Evolutionary conservation across 2,113 vertebrate species (phyloP), one percentile per base, ranked within the genome.

Genomic region (Mesembrinibis cayennensis): DNA sequence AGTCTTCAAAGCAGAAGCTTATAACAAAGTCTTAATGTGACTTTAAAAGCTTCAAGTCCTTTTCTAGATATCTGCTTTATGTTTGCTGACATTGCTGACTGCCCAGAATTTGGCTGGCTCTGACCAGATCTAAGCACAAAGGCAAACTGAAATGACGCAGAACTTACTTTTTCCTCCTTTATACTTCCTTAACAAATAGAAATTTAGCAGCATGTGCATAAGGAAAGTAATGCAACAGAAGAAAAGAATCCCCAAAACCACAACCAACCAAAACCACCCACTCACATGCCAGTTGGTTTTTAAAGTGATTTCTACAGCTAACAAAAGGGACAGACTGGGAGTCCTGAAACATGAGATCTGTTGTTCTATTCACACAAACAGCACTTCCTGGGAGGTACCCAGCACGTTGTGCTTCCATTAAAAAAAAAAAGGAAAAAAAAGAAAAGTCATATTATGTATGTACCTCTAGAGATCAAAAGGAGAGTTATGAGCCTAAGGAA

Each of bases 141-240:
- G 50, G 67, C 94, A 97, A 90, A 94, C 82, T 90, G 81, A 93
- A 93, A 94, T 97, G 95, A 97, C 44, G 82, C 93, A 97, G 87
- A 82, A 86, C 55, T 82, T 77, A 89, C 92, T 95, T 77, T 18
- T 97, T 94, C 94, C 90, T 90, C 70, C 95, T 97, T 93, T 94
- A 67, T 90, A 95, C 82, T 97, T 93, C 95, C 93, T 96, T 83
- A 94, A 80, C 89, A 96, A 96, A 95, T 34, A 96, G 84, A 91
- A 90, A 90, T 63, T 53, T n/a, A 95, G 91, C 62, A 93, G 91
- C 93, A 79, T 81, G 74, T 93, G 84, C 82, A 94, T 30, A 70
- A 85, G 78, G 66, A 91, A 91, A 96, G 74, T 38, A 88, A 86
- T 20, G 82, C 73, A 83, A 90, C 76, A 92, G 70, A 81, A 72